Evolutionary conservation across 2,113 vertebrate genomes (phyloP).

Genomic region (Nannospalax galili): DNA sequence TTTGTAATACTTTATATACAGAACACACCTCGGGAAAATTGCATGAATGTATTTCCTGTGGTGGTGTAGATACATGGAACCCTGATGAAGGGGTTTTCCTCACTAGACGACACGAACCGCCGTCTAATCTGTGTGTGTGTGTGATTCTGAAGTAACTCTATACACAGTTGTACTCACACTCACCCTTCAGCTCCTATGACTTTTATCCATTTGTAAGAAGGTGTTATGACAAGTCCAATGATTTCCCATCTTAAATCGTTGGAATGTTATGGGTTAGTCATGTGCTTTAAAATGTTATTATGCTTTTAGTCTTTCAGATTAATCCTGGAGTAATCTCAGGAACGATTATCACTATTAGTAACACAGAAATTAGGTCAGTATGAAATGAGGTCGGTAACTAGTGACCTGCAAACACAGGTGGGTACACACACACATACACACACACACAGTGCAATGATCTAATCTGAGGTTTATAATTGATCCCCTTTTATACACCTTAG

Average conservation of each 20-base stretch:
- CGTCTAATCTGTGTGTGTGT: neutral
- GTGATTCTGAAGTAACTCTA: neutral
- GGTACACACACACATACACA: neutral
- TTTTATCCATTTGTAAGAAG: neutral
- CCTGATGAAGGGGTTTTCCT: neutral
- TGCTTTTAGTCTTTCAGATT: slow-evolving; percentile 4
- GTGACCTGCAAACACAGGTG: neutral
- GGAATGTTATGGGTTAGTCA: neutral
- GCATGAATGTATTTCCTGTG: neutral
- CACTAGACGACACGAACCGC: neutral
- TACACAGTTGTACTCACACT: too few species aligned
- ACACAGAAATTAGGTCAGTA: slow-evolving; percentile 60
- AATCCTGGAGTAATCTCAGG: neutral
- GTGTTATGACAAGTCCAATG: neutral
- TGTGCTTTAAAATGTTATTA: slow-evolving; percentile 13
- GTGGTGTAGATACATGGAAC: neutral
- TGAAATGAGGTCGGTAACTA: slow-evolving; percentile 50
- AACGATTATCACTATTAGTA: slow-evolving; percentile 31
- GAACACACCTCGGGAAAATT: neutral
- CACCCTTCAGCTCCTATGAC: too few species aligned
- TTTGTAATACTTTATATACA: neutral
- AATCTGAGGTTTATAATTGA: neutral
- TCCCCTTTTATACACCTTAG: neutral
- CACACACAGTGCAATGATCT: neutral
- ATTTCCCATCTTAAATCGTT: neutral